Base-by-base conservation (phyloP, 1,140 invertebrate genomes). In the Apis cerana region DNA sequence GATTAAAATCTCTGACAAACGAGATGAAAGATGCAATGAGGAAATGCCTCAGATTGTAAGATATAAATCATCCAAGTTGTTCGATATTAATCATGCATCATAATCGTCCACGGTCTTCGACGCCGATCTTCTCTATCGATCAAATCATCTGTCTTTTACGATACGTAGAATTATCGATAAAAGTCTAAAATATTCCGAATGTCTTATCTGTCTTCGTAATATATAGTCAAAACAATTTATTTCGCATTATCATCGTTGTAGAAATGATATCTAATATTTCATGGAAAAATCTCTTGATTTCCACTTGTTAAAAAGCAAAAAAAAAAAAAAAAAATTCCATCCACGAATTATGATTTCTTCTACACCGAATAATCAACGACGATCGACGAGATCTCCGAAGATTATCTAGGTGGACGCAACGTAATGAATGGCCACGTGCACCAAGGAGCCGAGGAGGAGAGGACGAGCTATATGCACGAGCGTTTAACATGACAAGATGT, bases 401-500 rank as follows among this genome's bases (percentile, higher is more conserved):
- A 75, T 21, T 59, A 56, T 76, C 75, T 76, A 82, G 80, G 80
- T 82, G 74, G 43, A 82, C 62, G 74, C 27, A 17, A 48, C 43
- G 54, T 76, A 76, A 82, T 76, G 72, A 82, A 82, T 82, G 78
- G 84, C 88, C 88, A 91, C 89, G 91, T 90, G 89, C 89, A 77
- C 67, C 72, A 69, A 89, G 84, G 78, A 83, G 82, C 75, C 76
- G 89, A 80, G 78, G 84, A 86, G 12, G 15, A 23, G n/a, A 54
- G 27, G 27, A 1, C 27, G 27, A 27, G 74, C 67, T 85, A 83
- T 89, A 89, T 89, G 87, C 89, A 84, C 76, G 90, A 85, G 82
- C 88, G 87, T 92, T 93, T 92, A 93, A 91, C 91, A 92, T 92
- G 92, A 93, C 91, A 92, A 93, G 92, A 92, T 89, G 91, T 89